A percentile compares a stretch with the other conserved stretches of the same genome.
Conservation (phyloP, 2,888 invertebrate species). For the Drosophila emarginata region DNA sequence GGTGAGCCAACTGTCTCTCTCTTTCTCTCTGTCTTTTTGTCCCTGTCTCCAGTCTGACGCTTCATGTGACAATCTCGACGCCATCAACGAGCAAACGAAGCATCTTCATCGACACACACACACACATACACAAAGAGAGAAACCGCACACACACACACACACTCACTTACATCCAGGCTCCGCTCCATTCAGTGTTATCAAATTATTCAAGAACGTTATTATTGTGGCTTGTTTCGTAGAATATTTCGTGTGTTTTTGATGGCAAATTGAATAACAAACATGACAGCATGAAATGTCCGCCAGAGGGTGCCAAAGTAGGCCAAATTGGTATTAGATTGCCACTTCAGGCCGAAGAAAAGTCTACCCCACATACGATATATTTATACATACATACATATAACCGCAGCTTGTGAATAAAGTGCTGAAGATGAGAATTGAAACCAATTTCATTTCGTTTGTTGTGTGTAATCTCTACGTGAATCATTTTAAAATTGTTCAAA, state of each 20-base stretch:
- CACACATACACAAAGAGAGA: constrained; percentile 9
- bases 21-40: background rate
- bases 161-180: constrained; percentile 24
- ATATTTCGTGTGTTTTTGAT: constrained; percentile 51
- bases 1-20: background rate
- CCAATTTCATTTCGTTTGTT: constrained; percentile 31
- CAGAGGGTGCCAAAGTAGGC: constrained; percentile 18
- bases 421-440: constrained; percentile 30
- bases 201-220: constrained; percentile 73
- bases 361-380: constrained; percentile 2
- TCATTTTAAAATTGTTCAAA: constrained; percentile 28
- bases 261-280: constrained; percentile 69
- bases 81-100: constrained; percentile 51
- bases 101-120: constrained; percentile 42
- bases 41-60: background rate
- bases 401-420: constrained; percentile 1
- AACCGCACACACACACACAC: constrained; percentile 15
- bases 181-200: constrained; percentile 51
- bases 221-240: constrained; percentile 57
- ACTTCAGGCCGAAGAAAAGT: constrained; percentile 44
- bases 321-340: constrained; percentile 67
- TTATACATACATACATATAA: background rate
- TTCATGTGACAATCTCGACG: constrained; percentile 57
- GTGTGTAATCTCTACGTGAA: constrained; percentile 14
- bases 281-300: constrained; percentile 24